Evolutionary conservation across 2,113 vertebrate species (phyloP).

Genomic region (Oryzias celebensis): DNA sequence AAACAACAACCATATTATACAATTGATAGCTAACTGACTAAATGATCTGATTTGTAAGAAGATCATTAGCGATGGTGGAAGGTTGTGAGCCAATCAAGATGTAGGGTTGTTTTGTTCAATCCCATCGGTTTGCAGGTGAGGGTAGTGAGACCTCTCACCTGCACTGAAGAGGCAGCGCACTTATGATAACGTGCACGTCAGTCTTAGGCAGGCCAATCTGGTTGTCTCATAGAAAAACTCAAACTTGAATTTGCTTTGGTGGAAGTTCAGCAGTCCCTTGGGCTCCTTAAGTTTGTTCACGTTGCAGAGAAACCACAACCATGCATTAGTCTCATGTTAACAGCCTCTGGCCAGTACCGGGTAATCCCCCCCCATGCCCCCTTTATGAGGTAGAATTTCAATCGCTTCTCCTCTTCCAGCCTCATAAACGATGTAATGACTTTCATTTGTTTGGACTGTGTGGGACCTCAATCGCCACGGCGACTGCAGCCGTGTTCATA

Average conservation of each 20-base stretch:
- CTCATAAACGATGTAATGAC: constrained; percentile 70
- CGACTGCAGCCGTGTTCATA: constrained; percentile 61
- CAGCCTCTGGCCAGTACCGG: constrained; percentile 22
- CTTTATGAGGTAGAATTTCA: constrained; percentile 71
- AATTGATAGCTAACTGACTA: too few species aligned
- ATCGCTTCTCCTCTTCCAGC: constrained; percentile 54
- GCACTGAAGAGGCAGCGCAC: too few species aligned
- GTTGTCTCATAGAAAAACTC: constrained; percentile 14
- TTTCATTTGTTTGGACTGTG: constrained; percentile 69
- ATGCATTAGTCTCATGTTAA: constrained; percentile 53
- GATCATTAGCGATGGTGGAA: too few species aligned
- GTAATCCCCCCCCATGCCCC: constrained; percentile 5
- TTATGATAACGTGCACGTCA: too few species aligned
- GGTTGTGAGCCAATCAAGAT: too few species aligned
- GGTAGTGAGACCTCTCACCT: too few species aligned
- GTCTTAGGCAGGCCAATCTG: too few species aligned
- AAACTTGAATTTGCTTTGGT: not conserved
- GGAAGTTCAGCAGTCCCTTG: constrained; percentile 21
- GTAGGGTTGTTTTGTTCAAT: too few species aligned
- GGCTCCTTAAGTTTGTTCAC: constrained; percentile 6
- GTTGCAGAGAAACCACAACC: constrained; percentile 39
- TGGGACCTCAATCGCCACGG: constrained; percentile 54
- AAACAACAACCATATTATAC: too few species aligned
- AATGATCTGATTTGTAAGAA: too few species aligned
- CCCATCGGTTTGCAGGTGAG: too few species aligned